Conservation (phyloP, 2,888 invertebrate species). For the Rotaria sp. region DNA sequence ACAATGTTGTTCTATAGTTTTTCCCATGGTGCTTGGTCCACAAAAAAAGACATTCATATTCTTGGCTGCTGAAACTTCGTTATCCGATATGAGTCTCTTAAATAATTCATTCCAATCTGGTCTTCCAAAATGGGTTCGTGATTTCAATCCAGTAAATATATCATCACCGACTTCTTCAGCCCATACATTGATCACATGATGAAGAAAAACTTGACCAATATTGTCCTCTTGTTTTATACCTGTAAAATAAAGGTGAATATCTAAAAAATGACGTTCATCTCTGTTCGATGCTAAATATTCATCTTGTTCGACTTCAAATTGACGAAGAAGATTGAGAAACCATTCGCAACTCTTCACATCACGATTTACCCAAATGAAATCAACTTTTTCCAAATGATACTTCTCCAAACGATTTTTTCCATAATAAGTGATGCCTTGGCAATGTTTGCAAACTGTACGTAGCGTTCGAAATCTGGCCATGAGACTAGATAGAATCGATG, state of each 20-base stretch:
- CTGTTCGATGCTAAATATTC: background rate
- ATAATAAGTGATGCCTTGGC: constrained; percentile 68
- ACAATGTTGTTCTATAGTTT: background rate
- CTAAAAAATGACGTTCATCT: constrained; percentile 4
- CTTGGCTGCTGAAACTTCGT: background rate
- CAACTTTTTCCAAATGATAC: constrained; percentile 30
- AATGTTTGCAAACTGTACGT: constrained; percentile 73
- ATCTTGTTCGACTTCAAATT: constrained; percentile 36
- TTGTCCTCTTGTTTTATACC: background rate
- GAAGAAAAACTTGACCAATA: background rate
- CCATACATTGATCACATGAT: background rate
- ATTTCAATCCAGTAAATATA: background rate
- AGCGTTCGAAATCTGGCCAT: constrained; percentile 82
- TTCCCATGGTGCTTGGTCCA: background rate
- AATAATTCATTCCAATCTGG: background rate
- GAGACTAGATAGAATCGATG: constrained; percentile 83
- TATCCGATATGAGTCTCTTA: background rate
- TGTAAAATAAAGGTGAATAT: constrained; percentile 37
- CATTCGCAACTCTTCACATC: constrained; percentile 37
- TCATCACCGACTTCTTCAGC: background rate
- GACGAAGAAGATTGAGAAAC: constrained; percentile 35
- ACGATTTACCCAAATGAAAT: constrained; percentile 39
- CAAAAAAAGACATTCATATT: background rate
- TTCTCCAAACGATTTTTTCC: background rate
- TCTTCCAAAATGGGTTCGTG: background rate